phyloP scores from a whole-genome alignment of 64 coral and sea anemone species.

The Pocillopora verrucosa region DNA sequence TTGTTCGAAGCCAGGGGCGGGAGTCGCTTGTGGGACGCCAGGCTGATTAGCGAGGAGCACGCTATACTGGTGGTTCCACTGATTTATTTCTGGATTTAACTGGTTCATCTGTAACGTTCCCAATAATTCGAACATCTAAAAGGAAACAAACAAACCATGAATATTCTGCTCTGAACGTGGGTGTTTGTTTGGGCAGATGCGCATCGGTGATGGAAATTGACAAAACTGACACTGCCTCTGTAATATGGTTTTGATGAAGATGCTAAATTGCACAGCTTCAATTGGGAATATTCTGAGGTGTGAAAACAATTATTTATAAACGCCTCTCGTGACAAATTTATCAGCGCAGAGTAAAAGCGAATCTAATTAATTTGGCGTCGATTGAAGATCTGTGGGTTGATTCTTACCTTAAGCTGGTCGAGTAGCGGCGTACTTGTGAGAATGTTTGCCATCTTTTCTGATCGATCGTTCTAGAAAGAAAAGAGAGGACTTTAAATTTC shows the following conservation, averaged over 20 bases:
- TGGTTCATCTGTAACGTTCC: not conserved
- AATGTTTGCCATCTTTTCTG: constrained; percentile 11
- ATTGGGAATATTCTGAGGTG: no score
- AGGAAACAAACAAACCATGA: not conserved
- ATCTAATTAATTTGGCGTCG: no score
- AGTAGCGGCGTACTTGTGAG: not conserved
- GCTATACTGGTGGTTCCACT: not conserved
- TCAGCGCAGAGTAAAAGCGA: not conserved
- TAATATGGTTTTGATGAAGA: no score
- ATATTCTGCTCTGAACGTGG: not conserved
- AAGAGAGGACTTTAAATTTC: not conserved
- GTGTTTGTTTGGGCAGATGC: not conserved
- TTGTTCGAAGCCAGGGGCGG: constrained; percentile 7
- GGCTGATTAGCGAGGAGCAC: constrained; percentile 23
- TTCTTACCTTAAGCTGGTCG: not conserved
- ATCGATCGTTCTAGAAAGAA: not conserved
- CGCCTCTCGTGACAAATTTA: not conserved
- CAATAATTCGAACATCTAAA: not conserved
- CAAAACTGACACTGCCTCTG: not conserved
- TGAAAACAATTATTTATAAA: not conserved
- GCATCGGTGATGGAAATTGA: not conserved
- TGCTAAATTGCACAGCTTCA: no score
- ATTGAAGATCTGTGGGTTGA: no score
- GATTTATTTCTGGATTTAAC: not conserved
- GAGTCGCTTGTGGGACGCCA: not conserved